phyloP scores from a whole-genome alignment of 2,113 vertebrate species.

The Epinephelus lanceolatus region DNA sequence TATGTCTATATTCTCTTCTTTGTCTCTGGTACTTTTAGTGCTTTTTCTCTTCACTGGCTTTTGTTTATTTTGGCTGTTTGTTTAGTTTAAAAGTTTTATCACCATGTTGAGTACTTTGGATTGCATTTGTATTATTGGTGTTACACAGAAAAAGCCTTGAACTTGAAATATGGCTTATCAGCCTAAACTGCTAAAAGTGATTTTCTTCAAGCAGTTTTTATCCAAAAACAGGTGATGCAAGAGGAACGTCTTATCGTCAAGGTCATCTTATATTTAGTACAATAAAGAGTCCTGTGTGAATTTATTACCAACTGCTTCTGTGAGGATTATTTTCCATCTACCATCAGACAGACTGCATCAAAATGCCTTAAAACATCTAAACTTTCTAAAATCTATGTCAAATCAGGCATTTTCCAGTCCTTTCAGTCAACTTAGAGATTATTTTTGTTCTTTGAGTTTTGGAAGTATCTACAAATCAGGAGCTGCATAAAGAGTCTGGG shows the following conservation, averaged over 20 bases:
- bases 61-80: neutral
- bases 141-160: too few species aligned
- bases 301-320: neutral
- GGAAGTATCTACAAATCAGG: too few species aligned
- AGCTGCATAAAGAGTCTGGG: too few species aligned
- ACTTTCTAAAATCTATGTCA: too few species aligned
- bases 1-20: too few species aligned
- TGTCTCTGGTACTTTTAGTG: neutral
- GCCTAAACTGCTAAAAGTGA: neutral
- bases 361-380: too few species aligned
- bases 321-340: neutral
- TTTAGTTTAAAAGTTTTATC: neutral
- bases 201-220: neutral
- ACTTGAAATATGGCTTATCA: neutral
- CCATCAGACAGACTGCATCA: neutral
- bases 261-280: neutral
- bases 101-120: neutral
- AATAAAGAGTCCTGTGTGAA: neutral
- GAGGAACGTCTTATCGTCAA: neutral
- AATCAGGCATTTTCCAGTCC: too few species aligned
- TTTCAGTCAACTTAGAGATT: too few species aligned
- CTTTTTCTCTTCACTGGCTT: neutral
- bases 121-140: neutral
- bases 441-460: too few species aligned
- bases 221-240: neutral